These are phyloP conservation scores for Cromileptes altivelis DNA, from an alignment of 2,113 vertebrate species.

Conservation along the genomic window DNA sequence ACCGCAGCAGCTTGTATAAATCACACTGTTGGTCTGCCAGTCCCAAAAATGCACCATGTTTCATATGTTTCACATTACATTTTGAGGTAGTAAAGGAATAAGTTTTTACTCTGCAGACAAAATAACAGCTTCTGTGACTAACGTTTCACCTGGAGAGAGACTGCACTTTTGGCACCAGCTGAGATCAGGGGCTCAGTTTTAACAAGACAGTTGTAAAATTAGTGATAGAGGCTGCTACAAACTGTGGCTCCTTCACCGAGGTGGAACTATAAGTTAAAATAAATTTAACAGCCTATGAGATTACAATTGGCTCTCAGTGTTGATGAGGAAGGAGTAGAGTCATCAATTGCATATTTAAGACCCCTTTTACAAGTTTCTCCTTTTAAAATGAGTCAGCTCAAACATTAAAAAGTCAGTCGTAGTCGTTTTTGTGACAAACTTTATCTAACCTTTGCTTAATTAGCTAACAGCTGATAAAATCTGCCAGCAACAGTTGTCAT, in stretches of 20 bases:
- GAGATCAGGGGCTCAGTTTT: not conserved
- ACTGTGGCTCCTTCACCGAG: not conserved
- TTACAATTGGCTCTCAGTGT: not conserved
- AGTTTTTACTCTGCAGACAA: not conserved
- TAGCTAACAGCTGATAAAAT: no score
- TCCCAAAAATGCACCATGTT: not conserved
- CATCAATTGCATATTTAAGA: not conserved
- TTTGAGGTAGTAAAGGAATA: not conserved
- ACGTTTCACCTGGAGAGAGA: not conserved
- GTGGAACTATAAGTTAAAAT: not conserved
- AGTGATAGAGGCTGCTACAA: not conserved
- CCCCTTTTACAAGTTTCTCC: not conserved
- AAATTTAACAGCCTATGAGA: not conserved
- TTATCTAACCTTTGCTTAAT: no score
- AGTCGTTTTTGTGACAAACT: not conserved
- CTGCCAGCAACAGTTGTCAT: no score
- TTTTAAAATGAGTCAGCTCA: not conserved
- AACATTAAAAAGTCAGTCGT: not conserved
- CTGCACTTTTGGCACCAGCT: not conserved
- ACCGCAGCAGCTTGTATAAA: constrained; percentile 7
- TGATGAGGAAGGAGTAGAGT: not conserved
- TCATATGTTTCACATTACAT: not conserved
- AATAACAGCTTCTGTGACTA: not conserved
- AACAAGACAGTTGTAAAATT: not conserved
- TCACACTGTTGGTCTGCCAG: not conserved